These are phyloP conservation scores for Platycnemis pennipes DNA, from an alignment of 2,888 invertebrate species.

Conservation along the genomic window DNA sequence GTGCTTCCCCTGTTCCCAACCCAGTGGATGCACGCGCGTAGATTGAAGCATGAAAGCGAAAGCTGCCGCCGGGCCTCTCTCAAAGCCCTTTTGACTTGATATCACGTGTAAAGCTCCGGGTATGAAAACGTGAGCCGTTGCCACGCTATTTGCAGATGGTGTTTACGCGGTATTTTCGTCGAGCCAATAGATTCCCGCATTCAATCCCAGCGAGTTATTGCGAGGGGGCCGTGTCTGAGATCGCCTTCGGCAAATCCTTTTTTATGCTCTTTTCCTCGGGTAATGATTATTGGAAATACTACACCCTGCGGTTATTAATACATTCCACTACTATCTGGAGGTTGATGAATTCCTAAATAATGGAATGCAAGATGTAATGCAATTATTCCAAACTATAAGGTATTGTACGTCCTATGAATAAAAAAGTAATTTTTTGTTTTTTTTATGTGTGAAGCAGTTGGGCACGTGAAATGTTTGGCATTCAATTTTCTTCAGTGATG, in stretches of 20 bases:
- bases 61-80: background rate
- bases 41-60: constrained; percentile 40
- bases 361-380: background rate
- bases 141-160: background rate
- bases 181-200: background rate
- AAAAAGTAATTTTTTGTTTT: too few relatives aligned
- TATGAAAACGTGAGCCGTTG: background rate
- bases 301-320: background rate
- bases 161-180: background rate
- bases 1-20: background rate
- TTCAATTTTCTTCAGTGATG: too few relatives aligned
- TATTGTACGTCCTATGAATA: too few relatives aligned
- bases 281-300: background rate
- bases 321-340: background rate
- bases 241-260: background rate
- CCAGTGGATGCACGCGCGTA: background rate
- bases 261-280: background rate
- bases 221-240: background rate
- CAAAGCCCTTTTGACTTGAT: background rate
- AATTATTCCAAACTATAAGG: background rate
- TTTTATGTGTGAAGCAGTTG: too few relatives aligned
- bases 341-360: background rate
- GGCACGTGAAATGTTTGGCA: too few relatives aligned
- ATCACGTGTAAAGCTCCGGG: background rate
- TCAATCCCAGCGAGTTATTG: background rate